Conservation (phyloP, 2,797 vertebrate genomes). For the Aphelocoma californica region DNA sequence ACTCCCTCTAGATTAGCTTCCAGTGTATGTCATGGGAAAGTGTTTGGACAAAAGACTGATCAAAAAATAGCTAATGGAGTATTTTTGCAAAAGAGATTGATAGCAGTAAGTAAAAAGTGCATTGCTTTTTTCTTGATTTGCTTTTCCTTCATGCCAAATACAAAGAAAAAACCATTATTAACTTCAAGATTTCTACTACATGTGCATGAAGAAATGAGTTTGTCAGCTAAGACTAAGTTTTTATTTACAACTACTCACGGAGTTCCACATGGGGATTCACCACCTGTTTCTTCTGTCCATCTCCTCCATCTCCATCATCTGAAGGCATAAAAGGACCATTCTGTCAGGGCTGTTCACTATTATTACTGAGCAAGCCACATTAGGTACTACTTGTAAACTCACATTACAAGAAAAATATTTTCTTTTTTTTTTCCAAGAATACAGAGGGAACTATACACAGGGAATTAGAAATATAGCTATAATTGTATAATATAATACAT, state of each 20-base stretch:
- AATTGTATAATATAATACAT: background rate
- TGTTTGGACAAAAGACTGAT: background rate
- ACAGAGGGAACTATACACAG: background rate
- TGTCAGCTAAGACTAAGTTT: background rate
- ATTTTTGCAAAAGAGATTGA: background rate
- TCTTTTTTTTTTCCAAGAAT: background rate
- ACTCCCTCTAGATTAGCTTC: background rate
- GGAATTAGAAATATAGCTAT: background rate
- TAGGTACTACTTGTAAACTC: background rate
- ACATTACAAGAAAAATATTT: background rate
- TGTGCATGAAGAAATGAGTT: background rate
- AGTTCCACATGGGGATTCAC: conserved; percentile 95
- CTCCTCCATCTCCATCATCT: conserved; percentile 88
- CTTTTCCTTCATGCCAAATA: background rate
- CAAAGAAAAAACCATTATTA: background rate
- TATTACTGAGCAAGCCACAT: background rate
- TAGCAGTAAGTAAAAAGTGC: background rate
- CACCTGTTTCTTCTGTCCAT: conserved; percentile 91
- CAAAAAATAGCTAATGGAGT: background rate
- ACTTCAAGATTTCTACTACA: background rate
- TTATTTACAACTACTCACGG: conserved; percentile 80
- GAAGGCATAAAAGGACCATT: conserved; percentile 42
- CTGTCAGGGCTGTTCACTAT: background rate
- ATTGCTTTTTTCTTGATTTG: background rate
- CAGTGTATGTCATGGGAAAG: background rate